Conservation (phyloP, 2,113 vertebrate genomes). For the Amphilophus citrinellus region DNA sequence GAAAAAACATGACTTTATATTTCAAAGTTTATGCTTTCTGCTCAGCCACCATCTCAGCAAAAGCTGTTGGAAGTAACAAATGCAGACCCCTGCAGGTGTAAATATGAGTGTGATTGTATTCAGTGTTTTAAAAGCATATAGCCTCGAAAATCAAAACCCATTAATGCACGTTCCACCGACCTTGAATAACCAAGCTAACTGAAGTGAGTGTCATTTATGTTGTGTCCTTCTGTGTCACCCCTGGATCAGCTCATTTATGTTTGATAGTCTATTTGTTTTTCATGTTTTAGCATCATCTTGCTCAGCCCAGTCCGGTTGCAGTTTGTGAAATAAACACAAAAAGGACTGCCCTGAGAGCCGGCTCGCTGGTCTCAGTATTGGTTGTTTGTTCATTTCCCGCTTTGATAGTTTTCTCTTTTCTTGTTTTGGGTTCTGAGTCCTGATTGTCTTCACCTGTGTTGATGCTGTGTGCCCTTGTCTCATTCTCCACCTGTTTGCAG, state of each 20-base stretch:
- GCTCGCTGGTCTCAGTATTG: accelerated
- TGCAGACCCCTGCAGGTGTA: constrained; percentile 2
- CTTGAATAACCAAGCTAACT: neutral
- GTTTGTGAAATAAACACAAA: too few species aligned
- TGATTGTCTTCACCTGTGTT: neutral
- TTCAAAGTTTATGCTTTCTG: neutral
- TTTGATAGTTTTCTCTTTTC: neutral
- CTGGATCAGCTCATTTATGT: too few species aligned
- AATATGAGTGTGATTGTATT: neutral
- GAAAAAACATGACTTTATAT: neutral
- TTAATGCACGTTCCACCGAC: constrained; percentile 14
- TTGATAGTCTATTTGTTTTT: too few species aligned
- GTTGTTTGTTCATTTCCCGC: neutral
- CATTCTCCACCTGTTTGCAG: neutral
- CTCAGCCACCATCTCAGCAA: neutral
- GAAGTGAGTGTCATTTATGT: neutral
- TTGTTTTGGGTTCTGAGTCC: neutral
- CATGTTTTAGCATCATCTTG: too few species aligned
- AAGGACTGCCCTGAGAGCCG: neutral
- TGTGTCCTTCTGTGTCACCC: neutral
- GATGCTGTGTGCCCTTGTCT: neutral
- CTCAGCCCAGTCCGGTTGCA: too few species aligned
- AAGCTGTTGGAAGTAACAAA: neutral
- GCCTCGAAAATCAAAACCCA: neutral
- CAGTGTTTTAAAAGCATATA: neutral